Percentiles rank a stretch among this genome's conserved stretches.
Evolutionary conservation across 2,888 invertebrate species (phyloP).

Genomic region (Marronus borbonicus): DNA sequence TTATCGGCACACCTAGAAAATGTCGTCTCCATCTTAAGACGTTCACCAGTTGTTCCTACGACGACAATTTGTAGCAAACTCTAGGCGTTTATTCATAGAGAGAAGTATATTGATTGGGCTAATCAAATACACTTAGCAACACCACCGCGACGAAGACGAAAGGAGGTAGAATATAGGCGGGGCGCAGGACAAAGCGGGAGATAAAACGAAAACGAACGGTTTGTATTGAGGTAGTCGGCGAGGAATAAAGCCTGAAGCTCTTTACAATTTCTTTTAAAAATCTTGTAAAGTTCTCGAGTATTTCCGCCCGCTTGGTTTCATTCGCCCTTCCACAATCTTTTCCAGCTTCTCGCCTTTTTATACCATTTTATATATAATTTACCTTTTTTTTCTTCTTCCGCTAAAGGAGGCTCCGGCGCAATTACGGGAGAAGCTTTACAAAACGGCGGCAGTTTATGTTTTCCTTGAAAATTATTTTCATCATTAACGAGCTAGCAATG

Average conservation of each 20-base stretch:
- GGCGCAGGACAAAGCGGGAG: slow-evolving; percentile 9
- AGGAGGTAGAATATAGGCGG: neutral
- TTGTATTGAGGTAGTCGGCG: slow-evolving; percentile 50
- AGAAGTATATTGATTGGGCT: slow-evolving; percentile 62
- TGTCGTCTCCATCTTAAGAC: too few relatives aligned
- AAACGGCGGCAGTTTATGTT: slow-evolving; percentile 53
- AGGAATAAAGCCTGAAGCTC: slow-evolving; percentile 57
- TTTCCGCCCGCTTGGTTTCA: slow-evolving; percentile 62
- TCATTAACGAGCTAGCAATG: slow-evolving; percentile 39
- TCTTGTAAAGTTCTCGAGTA: slow-evolving; percentile 58
- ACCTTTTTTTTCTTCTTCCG: too few relatives aligned
- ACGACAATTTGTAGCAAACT: too few relatives aligned
- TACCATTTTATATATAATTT: slow-evolving; percentile 57
- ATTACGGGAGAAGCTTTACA: slow-evolving; percentile 58
- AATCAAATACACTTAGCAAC: slow-evolving; percentile 59
- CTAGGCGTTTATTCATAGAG: slow-evolving; percentile 40
- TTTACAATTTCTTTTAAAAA: slow-evolving; percentile 60
- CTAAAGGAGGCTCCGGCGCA: slow-evolving; percentile 52
- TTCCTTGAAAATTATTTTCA: slow-evolving; percentile 51
- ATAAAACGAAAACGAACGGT: slow-evolving; percentile 32
- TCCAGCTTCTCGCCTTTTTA: slow-evolving; percentile 61
- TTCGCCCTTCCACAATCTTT: slow-evolving; percentile 59
- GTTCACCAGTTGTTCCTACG: too few relatives aligned
- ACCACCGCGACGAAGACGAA: slow-evolving; percentile 23
- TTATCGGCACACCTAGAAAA: too few relatives aligned